Conservation (phyloP, 2,888 invertebrate species). For the Chymomyza amoena region DNA sequence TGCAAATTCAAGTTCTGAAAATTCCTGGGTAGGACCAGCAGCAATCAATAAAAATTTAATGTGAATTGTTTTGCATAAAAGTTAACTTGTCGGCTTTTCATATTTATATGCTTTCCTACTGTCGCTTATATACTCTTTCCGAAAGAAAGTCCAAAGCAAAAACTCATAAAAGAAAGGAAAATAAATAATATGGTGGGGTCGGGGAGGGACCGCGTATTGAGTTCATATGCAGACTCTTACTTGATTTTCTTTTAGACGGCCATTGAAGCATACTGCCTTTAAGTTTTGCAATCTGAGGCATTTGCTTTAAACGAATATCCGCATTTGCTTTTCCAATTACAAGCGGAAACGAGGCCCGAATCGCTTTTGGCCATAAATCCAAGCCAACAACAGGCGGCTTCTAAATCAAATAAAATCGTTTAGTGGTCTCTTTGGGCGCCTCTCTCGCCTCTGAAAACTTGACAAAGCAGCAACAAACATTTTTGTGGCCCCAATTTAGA, state of each 20-base stretch:
- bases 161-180: neutral
- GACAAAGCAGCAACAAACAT: slow-evolving; percentile 10
- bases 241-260: neutral
- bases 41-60: too few relatives aligned
- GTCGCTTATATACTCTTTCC: too few relatives aligned
- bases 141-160: neutral
- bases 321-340: neutral
- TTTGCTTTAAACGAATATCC: slow-evolving; percentile 1
- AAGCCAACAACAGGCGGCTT: neutral
- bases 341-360: neutral
- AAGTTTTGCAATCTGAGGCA: neutral
- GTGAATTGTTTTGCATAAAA: neutral
- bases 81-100: neutral
- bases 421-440: slow-evolving; percentile 33
- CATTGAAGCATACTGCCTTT: neutral
- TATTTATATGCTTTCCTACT: neutral
- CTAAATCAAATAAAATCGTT: slow-evolving; percentile 2
- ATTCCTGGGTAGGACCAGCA: too few relatives aligned
- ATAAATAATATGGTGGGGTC: neutral
- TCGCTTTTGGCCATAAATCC: neutral
- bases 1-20: too few relatives aligned
- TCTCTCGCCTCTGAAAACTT: neutral
- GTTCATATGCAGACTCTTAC: neutral
- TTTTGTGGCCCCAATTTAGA: slow-evolving; percentile 45
- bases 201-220: too few relatives aligned